Percentiles rank a stretch among this genome's conserved stretches.
phyloP scores from a whole-genome alignment of 2,113 vertebrate species.

The Carassius carassius region DNA sequence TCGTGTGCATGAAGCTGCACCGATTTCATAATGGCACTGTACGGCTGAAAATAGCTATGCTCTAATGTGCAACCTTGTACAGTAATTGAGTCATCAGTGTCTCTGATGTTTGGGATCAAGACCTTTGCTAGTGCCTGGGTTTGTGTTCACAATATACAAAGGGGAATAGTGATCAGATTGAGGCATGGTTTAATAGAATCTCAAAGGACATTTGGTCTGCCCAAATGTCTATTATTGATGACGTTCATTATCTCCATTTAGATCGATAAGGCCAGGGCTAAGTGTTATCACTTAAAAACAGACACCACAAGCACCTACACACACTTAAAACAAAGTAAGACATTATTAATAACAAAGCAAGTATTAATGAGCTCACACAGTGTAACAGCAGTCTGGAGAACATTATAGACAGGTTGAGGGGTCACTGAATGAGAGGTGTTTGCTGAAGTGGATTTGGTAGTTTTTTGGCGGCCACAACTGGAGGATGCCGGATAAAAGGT shows the following conservation, averaged over 20 bases:
- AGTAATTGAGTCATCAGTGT: not conserved
- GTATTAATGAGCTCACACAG: not conserved
- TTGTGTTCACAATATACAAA: not conserved
- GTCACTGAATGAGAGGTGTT: not conserved
- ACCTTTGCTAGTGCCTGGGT: not conserved
- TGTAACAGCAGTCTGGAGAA: not conserved
- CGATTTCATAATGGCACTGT: not conserved
- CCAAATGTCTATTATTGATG: constrained; percentile 16
- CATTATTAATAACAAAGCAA: constrained; percentile 1
- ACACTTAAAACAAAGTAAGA: constrained; percentile 22
- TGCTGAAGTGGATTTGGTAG: not conserved
- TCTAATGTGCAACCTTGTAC: not conserved
- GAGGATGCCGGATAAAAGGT: not conserved
- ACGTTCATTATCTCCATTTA: constrained; percentile 16
- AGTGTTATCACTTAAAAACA: constrained; percentile 11
- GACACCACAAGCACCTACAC: constrained; percentile 35
- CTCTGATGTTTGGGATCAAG: not conserved
- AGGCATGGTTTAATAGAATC: not conserved
- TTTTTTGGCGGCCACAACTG: not conserved
- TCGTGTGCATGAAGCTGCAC: not conserved
- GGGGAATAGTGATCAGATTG: not conserved
- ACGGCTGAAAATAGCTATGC: not conserved
- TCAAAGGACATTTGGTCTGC: constrained; percentile 7
- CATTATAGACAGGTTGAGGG: constrained; percentile 18
- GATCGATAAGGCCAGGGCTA: constrained; percentile 1